Percentiles rank a stretch among this genome's conserved stretches.
These are phyloP conservation scores for Enteromius viviparus DNA, from an alignment of 2,797 vertebrate genomes.

Conservation along the genomic window DNA sequence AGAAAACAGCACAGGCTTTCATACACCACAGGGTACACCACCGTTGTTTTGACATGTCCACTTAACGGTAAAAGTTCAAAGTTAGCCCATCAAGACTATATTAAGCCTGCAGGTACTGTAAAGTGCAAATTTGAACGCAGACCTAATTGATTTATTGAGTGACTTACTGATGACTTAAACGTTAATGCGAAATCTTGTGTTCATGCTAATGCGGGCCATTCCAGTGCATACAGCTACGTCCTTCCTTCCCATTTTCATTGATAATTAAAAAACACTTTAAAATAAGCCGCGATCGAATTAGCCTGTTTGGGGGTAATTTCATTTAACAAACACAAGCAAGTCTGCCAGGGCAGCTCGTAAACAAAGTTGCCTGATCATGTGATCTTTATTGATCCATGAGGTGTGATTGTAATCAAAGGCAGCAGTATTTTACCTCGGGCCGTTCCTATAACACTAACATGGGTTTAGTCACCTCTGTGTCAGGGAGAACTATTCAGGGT, in stretches of 20 bases:
- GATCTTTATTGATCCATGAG: conserved; percentile 36
- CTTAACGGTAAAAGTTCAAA: not conserved
- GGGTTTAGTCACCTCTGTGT: conserved; percentile 16
- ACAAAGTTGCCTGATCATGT: conserved; percentile 28
- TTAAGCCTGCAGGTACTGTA: conserved; percentile 7
- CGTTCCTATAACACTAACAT: conserved; percentile 3
- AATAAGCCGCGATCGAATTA: not conserved
- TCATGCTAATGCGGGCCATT: not conserved
- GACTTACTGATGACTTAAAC: conserved; percentile 11
- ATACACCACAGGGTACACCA: conserved; percentile 20
- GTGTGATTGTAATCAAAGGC: conserved; percentile 44
- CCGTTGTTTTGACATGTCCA: not conserved
- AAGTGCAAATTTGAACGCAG: not conserved
- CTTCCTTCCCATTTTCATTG: not conserved
- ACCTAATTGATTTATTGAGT: conserved; percentile 6
- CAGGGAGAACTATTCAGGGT: conserved; percentile 24
- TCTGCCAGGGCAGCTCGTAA: conserved; percentile 19
- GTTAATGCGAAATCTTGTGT: conserved; percentile 11
- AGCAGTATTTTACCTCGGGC: conserved; percentile 18
- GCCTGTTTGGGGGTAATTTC: conserved; percentile 19
- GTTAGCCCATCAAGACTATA: not conserved
- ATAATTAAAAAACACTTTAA: not conserved
- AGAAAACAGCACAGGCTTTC: conserved; percentile 32
- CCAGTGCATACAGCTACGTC: not conserved
- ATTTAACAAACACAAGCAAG: conserved; percentile 22